Base-by-base conservation (phyloP, 2,888 invertebrate genomes). In the Trisateles emortualis region DNA sequence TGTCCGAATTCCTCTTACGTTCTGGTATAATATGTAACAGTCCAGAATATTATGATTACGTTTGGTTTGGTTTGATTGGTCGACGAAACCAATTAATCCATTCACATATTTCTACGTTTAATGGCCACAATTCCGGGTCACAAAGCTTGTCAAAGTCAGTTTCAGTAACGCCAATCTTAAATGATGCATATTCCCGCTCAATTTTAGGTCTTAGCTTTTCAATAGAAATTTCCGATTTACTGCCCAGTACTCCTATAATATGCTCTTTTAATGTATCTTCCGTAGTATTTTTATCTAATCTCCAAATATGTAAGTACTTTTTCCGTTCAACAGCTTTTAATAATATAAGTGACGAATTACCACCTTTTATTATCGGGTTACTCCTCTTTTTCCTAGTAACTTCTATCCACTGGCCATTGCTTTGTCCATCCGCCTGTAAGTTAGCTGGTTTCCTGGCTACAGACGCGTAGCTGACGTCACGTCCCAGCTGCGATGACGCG, bases 1-100 rank as follows among this genome's bases (percentile, higher is more conserved):
- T 29, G 29, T 29, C 29, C 29, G 29, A 29, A 29, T 8, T 29
- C 29, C 29, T 10, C 29, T 29, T 3, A 29, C 29, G 29, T 29
- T 29, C 10, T 29, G 29, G 1, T 29, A n/a, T 29, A 29, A 29
- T n/a, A n/a, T 29, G n/a, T 29, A 10, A 1, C 9, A 10, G 2
- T 29, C 3, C n/a, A 10, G 9, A 24, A 24, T 29, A 29, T 8
- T 29, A 29, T 8, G n/a, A 9, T 29, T 29, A 10, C 10, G 10
- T 8, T 29, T 29, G 29, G 29, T 5, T 39, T n/a, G 26, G 24
- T 32, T 17, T 39, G 39, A 10, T 44, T 54, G 44, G 14, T 6
- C 44, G 48, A 8, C 44, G 48, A 54, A 54, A 54, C 24, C 16
- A 53, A n/a, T n/a, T n/a, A 29, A 43, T 43, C 52, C 47, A 53